A percentile compares a stretch with the other conserved stretches of the same genome.
Conservation (phyloP, 2,113 vertebrate species). For the Emydocephalus ijimae region DNA sequence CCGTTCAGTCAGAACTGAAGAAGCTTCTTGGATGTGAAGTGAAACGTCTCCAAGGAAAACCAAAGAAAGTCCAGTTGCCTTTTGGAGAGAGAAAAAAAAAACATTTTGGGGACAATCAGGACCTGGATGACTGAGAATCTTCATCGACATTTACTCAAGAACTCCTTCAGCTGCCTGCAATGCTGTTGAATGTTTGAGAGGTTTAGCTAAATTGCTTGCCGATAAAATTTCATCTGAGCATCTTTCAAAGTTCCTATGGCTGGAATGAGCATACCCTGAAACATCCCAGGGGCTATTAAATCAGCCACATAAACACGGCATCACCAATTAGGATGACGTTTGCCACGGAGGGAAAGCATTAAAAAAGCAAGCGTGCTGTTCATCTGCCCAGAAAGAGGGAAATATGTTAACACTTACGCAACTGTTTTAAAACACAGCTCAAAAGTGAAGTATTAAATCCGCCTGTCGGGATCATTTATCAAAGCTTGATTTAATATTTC, state of each 20-base stretch:
- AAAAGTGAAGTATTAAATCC: constrained; percentile 11
- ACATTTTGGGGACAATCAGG: neutral
- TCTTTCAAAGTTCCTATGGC: neutral
- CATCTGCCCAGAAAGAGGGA: neutral
- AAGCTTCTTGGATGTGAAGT: too few relatives aligned
- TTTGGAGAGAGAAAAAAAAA: too few relatives aligned
- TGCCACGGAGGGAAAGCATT: neutral
- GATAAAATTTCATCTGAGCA: neutral
- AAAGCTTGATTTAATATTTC: constrained; percentile 24
- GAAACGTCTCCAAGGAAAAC: too few relatives aligned
- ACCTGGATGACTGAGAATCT: neutral
- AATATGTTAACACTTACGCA: constrained; percentile 21
- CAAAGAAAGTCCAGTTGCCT: neutral
- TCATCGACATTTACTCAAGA: neutral
- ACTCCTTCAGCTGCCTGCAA: neutral
- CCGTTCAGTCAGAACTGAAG: too few relatives aligned
- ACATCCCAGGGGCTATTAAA: neutral
- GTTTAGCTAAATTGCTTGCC: neutral
- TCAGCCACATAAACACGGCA: neutral
- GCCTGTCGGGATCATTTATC: constrained; percentile 23
- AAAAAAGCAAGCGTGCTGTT: neutral
- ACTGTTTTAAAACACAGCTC: constrained; percentile 17
- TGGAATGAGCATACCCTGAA: neutral
- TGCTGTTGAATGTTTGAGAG: neutral
- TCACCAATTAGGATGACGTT: neutral